Base-by-base conservation (phyloP, 2,113 vertebrate genomes). In the Isichthys henryi region DNA sequence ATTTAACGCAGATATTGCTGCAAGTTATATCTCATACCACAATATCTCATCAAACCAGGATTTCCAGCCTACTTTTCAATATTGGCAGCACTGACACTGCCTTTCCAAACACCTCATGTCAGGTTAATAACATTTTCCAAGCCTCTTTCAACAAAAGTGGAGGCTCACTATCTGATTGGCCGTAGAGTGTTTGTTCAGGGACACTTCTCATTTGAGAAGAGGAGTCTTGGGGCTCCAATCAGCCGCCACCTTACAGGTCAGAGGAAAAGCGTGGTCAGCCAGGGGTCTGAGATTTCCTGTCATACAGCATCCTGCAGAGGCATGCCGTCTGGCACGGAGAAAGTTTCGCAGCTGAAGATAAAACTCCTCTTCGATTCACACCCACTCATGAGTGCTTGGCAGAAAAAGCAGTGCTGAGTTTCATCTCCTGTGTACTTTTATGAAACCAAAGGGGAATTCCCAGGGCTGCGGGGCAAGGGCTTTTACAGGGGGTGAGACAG, bases 401-500 rank as follows among this genome's bases (percentile, higher is more conserved):
- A 80, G 74, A 80, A 43, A 80, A 23, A 46, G 17, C 80, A 48
- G 39, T 8, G 3, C 17, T 0, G 80, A 45, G 45, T 83, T 83
- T 48, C 80, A 21, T 46, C 80, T 83, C 80, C 80, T 48, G 17
- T 48, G 82, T n/a, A 84, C 45, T 84, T 84, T 48, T 11, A 48
- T 23, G 45, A 84, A 84, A 84, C 43, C 45, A 48, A 39, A n/a
- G 85, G 85, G 49, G 85, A 86, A 86, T 86, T 86, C 85, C 85
- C 85, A 86, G n/a, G 23, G 46, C 85, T 35, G 31, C 85, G 53
- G 85, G 49, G 17, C 23, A 52, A 52, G 48, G 48, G 15, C 77
- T 82, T 82, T 82, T 45, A 43, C 15, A 45, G n/a, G 35, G 77
- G 77, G 39, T 21, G 5, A 4, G 39, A 8, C 35, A 3, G 6